A percentile compares a stretch with the other conserved stretches of the same genome.
phyloP scores from a whole-genome alignment of 1,140 invertebrate species.

The Pseudomyrmex dendroicus region DNA sequence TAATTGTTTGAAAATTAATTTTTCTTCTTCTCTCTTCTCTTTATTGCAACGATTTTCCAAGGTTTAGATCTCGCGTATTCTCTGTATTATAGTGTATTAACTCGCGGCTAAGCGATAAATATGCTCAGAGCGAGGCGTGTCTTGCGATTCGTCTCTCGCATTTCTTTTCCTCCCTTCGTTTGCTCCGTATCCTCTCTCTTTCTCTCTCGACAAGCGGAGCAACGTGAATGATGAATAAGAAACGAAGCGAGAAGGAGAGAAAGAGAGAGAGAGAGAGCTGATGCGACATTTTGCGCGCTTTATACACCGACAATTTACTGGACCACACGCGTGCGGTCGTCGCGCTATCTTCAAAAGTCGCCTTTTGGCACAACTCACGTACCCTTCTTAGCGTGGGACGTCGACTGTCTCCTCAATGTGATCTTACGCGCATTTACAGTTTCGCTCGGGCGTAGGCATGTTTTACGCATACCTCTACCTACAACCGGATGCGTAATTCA shows the following conservation, averaged over 20 bases:
- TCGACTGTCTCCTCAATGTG: constrained; percentile 49
- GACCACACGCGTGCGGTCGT: constrained; percentile 66
- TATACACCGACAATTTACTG: constrained; percentile 71
- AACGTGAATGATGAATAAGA: neutral
- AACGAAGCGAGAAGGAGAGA: constrained; percentile 2
- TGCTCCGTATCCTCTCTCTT: neutral
- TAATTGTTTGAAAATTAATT: too few relatives aligned
- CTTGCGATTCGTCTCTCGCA: constrained; percentile 27
- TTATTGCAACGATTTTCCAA: too few relatives aligned
- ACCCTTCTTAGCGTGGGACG: constrained; percentile 59
- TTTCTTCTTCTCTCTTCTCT: too few relatives aligned
- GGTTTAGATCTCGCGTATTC: neutral
- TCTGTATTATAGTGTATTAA: neutral
- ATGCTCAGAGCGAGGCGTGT: constrained; percentile 12
- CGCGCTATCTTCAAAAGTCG: constrained; percentile 49
- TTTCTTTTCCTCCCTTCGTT: neutral
- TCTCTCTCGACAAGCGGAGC: neutral
- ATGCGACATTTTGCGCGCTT: constrained; percentile 74
- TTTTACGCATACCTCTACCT: constrained; percentile 30
- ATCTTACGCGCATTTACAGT: constrained; percentile 68
- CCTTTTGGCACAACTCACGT: constrained; percentile 47
- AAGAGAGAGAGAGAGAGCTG: constrained; percentile 44
- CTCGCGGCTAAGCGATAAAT: constrained; percentile 31
- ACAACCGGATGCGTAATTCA: constrained; percentile 53
- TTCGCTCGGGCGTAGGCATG: constrained; percentile 54